Conservation (phyloP, 2,888 invertebrate species). For the Apodemia duryi region DNA sequence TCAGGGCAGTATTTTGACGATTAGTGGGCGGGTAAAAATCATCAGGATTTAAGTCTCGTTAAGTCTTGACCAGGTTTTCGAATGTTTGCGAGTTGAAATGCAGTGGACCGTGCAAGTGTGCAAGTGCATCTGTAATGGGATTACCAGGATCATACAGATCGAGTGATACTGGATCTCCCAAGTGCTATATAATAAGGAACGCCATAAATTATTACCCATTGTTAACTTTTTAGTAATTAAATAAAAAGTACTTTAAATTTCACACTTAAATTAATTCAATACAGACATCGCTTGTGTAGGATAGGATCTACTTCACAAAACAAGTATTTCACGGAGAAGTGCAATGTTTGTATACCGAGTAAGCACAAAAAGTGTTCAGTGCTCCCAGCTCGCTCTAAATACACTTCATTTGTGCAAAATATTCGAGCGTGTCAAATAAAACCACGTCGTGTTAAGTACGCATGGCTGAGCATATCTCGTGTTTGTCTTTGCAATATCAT, state of each 20-base stretch:
- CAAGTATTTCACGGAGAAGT: conserved; percentile 16
- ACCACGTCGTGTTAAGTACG: neutral
- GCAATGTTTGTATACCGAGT: conserved; percentile 19
- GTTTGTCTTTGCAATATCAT: conserved; percentile 9
- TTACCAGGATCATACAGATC: no score
- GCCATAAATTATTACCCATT: no score
- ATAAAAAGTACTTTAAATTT: neutral
- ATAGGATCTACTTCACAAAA: conserved; percentile 18
- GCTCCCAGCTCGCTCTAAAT: conserved; percentile 8
- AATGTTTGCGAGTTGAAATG: no score
- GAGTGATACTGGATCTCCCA: no score
- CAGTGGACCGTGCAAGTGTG: no score
- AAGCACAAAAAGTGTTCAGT: conserved; percentile 16
- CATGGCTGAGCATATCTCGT: neutral
- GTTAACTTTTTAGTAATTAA: neutral
- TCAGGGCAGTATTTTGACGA: no score
- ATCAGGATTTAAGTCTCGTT: no score
- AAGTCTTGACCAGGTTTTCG: no score
- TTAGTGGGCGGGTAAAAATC: no score
- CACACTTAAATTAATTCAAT: conserved; percentile 16
- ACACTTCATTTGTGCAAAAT: conserved; percentile 20
- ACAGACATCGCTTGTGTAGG: conserved; percentile 17
- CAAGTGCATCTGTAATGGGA: no score
- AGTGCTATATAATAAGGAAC: no score
- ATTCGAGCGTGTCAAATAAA: conserved; percentile 6